A percentile compares a stretch with the other conserved stretches of the same genome.
These are phyloP conservation scores for Agrotis exclamationis DNA, from an alignment of 2,888 invertebrate genomes.

Conservation along the genomic window DNA sequence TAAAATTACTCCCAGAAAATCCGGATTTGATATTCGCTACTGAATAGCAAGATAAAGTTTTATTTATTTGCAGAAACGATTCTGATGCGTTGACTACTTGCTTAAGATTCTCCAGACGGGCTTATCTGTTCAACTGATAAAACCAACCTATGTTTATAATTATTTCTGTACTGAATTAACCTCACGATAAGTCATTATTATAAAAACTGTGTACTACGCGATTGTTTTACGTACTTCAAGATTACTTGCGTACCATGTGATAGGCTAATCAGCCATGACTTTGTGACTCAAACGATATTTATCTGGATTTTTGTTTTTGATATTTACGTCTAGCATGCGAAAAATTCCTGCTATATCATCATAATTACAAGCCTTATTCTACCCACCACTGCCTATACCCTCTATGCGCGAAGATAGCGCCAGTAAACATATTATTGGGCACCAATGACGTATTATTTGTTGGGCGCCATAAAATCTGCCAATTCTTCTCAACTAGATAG, in stretches of 20 bases:
- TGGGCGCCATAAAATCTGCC: too few relatives aligned
- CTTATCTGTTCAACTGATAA: constrained; percentile 42
- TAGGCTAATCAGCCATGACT: constrained; percentile 53
- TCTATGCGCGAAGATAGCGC: too few relatives aligned
- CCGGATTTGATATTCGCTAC: neutral
- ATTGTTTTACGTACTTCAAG: constrained; percentile 34
- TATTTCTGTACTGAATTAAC: constrained; percentile 26
- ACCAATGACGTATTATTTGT: too few relatives aligned
- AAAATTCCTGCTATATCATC: neutral
- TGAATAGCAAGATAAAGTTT: neutral
- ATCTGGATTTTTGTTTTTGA: constrained; percentile 22
- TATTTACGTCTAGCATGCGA: neutral
- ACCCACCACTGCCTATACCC: too few relatives aligned
- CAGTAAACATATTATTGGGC: too few relatives aligned
- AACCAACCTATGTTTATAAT: constrained; percentile 19
- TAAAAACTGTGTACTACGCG: constrained; percentile 24
- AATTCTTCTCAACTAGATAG: too few relatives aligned
- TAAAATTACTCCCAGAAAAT: neutral
- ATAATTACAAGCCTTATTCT: too few relatives aligned
- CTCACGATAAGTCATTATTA: constrained; percentile 7
- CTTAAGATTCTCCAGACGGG: constrained; percentile 28
- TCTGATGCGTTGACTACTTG: constrained; percentile 4
- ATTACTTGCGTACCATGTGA: constrained; percentile 45
- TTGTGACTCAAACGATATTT: constrained; percentile 13
- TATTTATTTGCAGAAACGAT: neutral